Conservation (phyloP, 2,113 vertebrate genomes). For the Panthera leo region DNA sequence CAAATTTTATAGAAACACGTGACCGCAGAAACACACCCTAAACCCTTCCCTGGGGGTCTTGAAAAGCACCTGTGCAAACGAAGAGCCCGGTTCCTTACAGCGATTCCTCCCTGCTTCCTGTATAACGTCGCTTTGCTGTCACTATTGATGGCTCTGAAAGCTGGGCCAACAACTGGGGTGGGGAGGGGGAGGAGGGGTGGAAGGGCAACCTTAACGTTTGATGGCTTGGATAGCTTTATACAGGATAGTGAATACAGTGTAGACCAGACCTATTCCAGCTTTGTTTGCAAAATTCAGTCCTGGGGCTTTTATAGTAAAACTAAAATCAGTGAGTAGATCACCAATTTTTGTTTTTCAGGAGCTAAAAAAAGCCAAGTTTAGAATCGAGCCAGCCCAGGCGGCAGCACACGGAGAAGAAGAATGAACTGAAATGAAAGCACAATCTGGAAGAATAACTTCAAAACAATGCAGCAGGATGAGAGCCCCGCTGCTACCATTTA, state of each 20-base stretch:
- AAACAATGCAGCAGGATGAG: slow-evolving; percentile 65
- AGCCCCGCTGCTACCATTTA: slow-evolving; percentile 68
- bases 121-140: background rate
- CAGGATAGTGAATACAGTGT: background rate
- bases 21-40: background rate
- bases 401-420: slow-evolving; percentile 60
- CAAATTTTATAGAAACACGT: background rate
- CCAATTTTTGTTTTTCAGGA: slow-evolving; percentile 49
- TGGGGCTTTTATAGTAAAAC: background rate
- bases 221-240: background rate
- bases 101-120: background rate
- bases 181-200: background rate
- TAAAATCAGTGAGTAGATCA: slow-evolving; percentile 36
- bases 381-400: background rate
- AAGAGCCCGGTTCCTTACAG: background rate
- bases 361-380: slow-evolving; percentile 45
- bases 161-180: background rate
- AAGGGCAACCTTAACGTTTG: background rate
- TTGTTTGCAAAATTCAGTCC: slow-evolving; percentile 37
- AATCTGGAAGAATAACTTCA: slow-evolving; percentile 73
- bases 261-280: background rate
- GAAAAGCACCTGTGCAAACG: background rate
- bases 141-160: background rate
- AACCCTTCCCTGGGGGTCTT: background rate
- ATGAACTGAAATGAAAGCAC: slow-evolving; percentile 64